These are phyloP conservation scores for Argopecten irradians DNA, from an alignment of 1,140 invertebrate species.

Conservation along the genomic window DNA sequence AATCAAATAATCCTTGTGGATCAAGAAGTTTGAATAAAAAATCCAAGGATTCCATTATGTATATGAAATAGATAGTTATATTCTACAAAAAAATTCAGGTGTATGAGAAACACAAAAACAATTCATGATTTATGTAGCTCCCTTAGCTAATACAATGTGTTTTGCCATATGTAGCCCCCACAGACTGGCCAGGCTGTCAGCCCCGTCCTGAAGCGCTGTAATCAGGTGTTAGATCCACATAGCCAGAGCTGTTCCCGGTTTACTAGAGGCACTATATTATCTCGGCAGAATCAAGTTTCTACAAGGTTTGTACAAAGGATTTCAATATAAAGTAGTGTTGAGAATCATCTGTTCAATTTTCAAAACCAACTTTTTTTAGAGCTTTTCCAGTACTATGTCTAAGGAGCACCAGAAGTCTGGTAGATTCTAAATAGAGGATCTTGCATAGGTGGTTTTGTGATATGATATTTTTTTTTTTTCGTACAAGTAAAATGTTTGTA, in stretches of 20 bases:
- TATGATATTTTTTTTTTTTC: background rate
- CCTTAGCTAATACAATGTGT: no score
- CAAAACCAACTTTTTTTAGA: background rate
- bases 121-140: no score
- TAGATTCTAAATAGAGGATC: no score
- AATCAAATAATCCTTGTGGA: no score
- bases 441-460: background rate
- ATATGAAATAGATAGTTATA: no score
- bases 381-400: no score
- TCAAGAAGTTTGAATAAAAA: no score
- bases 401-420: no score
- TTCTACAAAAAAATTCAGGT: no score
- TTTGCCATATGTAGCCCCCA: slow-evolving; percentile 69
- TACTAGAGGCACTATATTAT: slow-evolving; percentile 85
- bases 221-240: slow-evolving; percentile 85
- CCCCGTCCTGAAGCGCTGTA: slow-evolving; percentile 79
- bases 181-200: slow-evolving; percentile 77
- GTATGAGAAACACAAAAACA: no score
- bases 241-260: slow-evolving; percentile 88
- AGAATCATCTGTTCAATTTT: background rate
- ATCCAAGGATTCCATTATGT: no score
- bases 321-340: background rate
- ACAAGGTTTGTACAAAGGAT: slow-evolving; percentile 78
- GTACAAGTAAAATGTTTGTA: background rate
- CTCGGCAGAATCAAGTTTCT: slow-evolving; percentile 89